These are phyloP conservation scores for Tokudaia muenninki DNA, from an alignment of 2,797 vertebrate genomes.

Conservation along the genomic window DNA sequence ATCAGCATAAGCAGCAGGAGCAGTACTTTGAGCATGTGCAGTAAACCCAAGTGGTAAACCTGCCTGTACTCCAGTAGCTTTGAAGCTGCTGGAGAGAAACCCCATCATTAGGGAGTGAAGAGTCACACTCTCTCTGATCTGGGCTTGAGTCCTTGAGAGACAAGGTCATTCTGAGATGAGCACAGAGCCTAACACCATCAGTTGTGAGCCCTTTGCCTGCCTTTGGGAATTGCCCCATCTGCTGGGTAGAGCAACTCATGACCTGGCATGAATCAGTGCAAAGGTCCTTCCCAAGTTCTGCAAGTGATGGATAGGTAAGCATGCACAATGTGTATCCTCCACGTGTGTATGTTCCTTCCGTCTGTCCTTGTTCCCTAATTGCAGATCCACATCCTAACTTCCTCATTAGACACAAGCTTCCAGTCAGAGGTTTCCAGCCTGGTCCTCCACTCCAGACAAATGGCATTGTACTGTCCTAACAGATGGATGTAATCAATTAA, in stretches of 20 bases:
- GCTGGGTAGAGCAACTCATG: neutral
- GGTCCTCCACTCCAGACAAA: neutral
- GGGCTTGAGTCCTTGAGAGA: neutral
- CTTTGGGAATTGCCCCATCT: neutral
- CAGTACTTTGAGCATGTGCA: neutral
- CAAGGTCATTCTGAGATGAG: neutral
- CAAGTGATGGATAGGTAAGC: neutral
- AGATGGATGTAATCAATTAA: neutral
- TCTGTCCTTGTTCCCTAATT: neutral
- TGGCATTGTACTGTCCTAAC: too few relatives aligned
- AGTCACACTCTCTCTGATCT: neutral
- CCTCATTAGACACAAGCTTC: neutral
- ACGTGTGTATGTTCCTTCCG: neutral
- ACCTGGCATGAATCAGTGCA: neutral
- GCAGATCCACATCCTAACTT: neutral
- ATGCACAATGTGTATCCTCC: accelerated
- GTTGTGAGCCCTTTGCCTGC: neutral
- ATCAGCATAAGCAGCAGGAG: neutral
- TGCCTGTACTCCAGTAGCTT: neutral
- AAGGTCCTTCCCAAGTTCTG: neutral
- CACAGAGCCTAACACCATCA: neutral
- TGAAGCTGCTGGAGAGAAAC: neutral
- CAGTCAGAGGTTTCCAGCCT: neutral
- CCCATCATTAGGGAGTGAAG: neutral
- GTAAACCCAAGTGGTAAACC: neutral